phyloP scores from a whole-genome alignment of 1,140 invertebrate genomes.

The Drosophila kikkawai region DNA sequence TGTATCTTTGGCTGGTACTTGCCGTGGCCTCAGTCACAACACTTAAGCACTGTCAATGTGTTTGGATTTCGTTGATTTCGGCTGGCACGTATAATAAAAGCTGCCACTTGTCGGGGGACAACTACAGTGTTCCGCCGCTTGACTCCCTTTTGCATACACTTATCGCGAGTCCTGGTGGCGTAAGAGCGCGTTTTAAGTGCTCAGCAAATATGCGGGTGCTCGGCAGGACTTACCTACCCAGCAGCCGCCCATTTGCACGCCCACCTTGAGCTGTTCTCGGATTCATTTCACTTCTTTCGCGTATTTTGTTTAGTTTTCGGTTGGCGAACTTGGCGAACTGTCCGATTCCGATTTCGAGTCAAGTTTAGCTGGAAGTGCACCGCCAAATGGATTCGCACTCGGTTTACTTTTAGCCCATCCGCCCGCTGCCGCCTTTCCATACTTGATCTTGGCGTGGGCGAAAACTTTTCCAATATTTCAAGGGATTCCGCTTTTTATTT shows the following conservation, averaged over 20 bases:
- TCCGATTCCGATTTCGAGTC: constrained; percentile 26
- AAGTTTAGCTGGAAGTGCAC: constrained; percentile 31
- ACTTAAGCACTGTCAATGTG: constrained; percentile 68
- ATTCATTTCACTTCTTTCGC: constrained; percentile 29
- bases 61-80: constrained; percentile 70
- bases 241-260: not conserved
- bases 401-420: constrained; percentile 11
- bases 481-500: constrained; percentile 60
- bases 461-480: constrained; percentile 73
- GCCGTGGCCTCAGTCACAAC: constrained; percentile 37
- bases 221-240: constrained; percentile 48
- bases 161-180: constrained; percentile 33
- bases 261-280: constrained; percentile 12
- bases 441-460: constrained; percentile 22
- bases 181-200: constrained; percentile 60
- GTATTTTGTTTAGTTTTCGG: constrained; percentile 31
- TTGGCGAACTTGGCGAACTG: constrained; percentile 21
- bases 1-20: constrained; percentile 6
- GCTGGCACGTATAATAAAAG: constrained; percentile 44
- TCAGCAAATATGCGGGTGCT: constrained; percentile 63
- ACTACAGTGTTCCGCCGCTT: constrained; percentile 45
- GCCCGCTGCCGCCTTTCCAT: not conserved
- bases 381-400: constrained; percentile 42
- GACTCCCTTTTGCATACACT: constrained; percentile 67
- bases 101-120: constrained; percentile 4